A percentile compares a stretch with the other conserved stretches of the same genome.
Conservation (phyloP, 1,140 invertebrate genomes). For the Penaeus chinensis region DNA sequence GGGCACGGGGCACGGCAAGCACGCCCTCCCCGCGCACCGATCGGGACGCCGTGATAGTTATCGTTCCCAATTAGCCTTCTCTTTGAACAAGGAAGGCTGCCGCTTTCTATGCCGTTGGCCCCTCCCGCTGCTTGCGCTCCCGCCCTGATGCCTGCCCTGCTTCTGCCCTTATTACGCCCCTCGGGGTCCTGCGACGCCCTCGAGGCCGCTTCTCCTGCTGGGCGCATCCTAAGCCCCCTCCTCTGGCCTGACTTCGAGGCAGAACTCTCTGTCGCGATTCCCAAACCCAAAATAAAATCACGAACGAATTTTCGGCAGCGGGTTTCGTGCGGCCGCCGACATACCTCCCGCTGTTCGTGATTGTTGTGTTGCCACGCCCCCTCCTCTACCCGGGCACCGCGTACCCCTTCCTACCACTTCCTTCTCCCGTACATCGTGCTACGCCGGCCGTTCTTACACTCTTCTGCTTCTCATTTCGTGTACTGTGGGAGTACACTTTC, state of each 20-base stretch:
- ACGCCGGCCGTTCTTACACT: too few relatives aligned
- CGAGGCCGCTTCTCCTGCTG: not conserved
- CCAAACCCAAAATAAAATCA: too few relatives aligned
- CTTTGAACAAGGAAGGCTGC: constrained; percentile 43
- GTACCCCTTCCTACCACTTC: too few relatives aligned
- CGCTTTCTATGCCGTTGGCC: constrained; percentile 28
- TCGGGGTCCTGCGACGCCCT: not conserved
- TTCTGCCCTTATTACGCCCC: not conserved
- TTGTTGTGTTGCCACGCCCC: constrained; percentile 14
- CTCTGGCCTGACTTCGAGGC: too few relatives aligned
- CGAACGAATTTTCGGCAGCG: not conserved
- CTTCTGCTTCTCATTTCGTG: too few relatives aligned
- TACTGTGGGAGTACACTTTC: too few relatives aligned
- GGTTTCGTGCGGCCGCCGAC: constrained; percentile 30
- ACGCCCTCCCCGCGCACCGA: not conserved
- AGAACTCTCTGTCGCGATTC: too few relatives aligned
- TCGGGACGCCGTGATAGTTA: constrained; percentile 49
- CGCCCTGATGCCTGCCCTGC: too few relatives aligned
- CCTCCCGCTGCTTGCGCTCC: constrained; percentile 4
- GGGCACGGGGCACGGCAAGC: too few relatives aligned
- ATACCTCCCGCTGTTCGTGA: not conserved
- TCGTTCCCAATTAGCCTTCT: constrained; percentile 53
- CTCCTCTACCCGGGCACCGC: not conserved
- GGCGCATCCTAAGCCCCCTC: not conserved
- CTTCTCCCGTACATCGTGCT: too few relatives aligned